phyloP scores from a whole-genome alignment of 2,888 invertebrate genomes.

The Eulithis testata region DNA sequence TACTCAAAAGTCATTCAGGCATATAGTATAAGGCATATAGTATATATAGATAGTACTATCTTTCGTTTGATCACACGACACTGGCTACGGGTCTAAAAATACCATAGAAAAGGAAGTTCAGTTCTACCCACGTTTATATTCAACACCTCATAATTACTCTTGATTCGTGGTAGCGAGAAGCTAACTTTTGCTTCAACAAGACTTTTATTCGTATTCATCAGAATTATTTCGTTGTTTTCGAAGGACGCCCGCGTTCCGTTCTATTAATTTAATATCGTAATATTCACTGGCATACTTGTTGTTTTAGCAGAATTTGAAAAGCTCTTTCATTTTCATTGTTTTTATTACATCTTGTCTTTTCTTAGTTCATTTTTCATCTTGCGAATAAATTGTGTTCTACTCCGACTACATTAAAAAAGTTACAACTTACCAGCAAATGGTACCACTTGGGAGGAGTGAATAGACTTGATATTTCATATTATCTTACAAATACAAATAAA shows the following conservation, averaged over 20 bases:
- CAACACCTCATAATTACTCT: background rate
- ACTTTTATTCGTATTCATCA: slow-evolving; percentile 14
- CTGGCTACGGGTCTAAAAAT: background rate
- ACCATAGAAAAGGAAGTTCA: too few species aligned
- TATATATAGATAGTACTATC: too few species aligned
- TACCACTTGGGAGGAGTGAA: background rate
- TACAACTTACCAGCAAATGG: background rate
- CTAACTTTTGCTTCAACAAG: slow-evolving; percentile 9
- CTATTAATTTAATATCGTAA: slow-evolving; percentile 25
- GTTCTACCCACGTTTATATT: background rate
- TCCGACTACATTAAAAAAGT: background rate
- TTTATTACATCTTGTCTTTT: slow-evolving; percentile 5
- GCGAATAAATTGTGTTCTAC: background rate
- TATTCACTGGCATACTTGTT: slow-evolving; percentile 16
- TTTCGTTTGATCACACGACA: too few species aligned
- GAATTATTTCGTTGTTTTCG: slow-evolving; percentile 16
- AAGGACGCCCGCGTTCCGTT: slow-evolving; percentile 15
- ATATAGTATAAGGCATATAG: too few species aligned
- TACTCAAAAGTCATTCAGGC: too few species aligned
- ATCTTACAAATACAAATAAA: background rate
- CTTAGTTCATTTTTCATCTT: background rate
- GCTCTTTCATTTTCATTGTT: slow-evolving; percentile 19
- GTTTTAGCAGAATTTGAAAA: slow-evolving; percentile 18
- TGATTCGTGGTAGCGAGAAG: slow-evolving; percentile 8
- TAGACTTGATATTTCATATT: background rate